Percentiles rank a stretch among this genome's conserved stretches.
Evolutionary conservation across 2,888 invertebrate genomes (phyloP).

Genomic region (Melinopterus prodromus): DNA sequence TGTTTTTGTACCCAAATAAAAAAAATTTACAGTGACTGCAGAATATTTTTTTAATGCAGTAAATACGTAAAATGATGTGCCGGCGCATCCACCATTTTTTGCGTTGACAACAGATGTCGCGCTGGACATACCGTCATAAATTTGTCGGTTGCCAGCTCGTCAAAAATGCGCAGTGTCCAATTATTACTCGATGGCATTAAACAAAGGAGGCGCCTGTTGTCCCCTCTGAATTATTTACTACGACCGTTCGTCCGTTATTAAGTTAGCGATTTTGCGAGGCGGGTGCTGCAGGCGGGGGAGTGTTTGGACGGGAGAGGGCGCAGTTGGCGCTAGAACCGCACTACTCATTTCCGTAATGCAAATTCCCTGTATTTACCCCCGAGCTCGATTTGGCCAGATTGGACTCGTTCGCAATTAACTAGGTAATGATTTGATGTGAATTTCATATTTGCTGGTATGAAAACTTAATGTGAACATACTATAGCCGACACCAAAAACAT

Average conservation of each 20-base stretch:
- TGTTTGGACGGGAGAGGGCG: neutral
- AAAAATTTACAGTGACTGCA: no score
- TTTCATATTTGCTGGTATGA: neutral
- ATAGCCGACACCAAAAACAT: no score
- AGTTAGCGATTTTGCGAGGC: neutral
- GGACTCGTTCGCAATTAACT: constrained; percentile 4
- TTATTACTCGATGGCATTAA: neutral
- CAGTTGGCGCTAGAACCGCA: neutral
- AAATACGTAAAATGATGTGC: neutral
- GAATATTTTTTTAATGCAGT: no score
- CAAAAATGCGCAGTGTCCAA: neutral
- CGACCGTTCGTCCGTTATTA: neutral
- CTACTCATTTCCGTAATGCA: constrained; percentile 4
- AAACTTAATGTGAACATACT: neutral
- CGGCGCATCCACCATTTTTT: neutral
- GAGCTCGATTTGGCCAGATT: constrained; percentile 4
- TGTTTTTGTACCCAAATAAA: no score
- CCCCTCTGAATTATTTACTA: neutral
- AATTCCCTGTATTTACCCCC: neutral
- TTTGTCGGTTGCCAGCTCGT: neutral
- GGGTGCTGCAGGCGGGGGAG: neutral
- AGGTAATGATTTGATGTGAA: neutral
- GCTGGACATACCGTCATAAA: neutral
- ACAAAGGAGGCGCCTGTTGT: constrained; percentile 4
- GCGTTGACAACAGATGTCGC: neutral